A percentile compares a stretch with the other conserved stretches of the same genome.
Conservation (phyloP, 2,797 vertebrate genomes). For the Phalanger gymnotis region DNA sequence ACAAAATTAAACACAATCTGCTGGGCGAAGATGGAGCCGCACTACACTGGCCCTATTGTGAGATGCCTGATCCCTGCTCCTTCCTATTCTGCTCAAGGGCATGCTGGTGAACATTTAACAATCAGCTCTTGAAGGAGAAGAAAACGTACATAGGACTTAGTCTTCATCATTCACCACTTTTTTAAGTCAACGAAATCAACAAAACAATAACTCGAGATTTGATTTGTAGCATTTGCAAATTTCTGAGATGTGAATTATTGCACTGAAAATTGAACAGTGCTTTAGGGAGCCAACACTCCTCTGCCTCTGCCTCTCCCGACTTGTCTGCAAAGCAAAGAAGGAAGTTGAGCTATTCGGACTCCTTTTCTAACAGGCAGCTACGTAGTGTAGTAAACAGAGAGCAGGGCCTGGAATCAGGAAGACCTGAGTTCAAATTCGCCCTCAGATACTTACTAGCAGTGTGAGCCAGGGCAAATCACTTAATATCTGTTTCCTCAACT, state of each 20-base stretch:
- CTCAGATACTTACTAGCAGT: not conserved
- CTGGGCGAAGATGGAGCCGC: not conserved
- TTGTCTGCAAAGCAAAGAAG: not conserved
- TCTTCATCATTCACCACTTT: not conserved
- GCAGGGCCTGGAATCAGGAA: not conserved
- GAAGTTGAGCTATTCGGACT: not conserved
- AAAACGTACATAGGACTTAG: not conserved
- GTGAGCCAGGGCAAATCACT: not conserved
- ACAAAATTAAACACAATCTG: not conserved
- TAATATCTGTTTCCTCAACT: not conserved
- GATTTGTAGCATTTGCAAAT: not conserved
- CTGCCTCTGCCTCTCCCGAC: not conserved
- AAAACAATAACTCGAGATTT: not conserved
- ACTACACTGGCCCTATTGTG: not conserved
- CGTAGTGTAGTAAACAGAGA: not conserved
- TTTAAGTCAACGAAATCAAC: not conserved
- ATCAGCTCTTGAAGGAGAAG: not conserved
- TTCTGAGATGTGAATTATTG: not conserved
- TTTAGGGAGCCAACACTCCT: not conserved
- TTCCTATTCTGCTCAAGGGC: not conserved
- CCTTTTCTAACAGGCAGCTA: not conserved
- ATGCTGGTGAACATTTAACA: not conserved
- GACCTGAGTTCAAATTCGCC: not conserved
- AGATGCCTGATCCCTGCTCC: not conserved
- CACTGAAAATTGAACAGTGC: not conserved